A percentile compares a stretch with the other conserved stretches of the same genome.
These are phyloP conservation scores for Sipha flava DNA, from an alignment of 1,140 invertebrate species.

Conservation along the genomic window DNA sequence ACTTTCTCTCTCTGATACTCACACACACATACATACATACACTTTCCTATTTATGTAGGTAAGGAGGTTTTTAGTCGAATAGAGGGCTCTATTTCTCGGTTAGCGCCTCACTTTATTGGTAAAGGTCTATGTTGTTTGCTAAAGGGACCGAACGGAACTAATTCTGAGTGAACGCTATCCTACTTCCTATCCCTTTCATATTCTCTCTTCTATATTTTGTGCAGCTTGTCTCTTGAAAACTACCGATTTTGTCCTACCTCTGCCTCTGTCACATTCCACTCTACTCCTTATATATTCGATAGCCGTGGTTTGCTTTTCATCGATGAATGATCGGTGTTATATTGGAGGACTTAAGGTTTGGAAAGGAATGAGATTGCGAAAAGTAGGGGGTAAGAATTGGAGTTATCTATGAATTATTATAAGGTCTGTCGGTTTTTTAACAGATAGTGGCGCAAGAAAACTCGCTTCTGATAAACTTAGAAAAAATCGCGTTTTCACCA, in stretches of 20 bases:
- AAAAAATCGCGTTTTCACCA: too few relatives aligned
- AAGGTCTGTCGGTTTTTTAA: background rate
- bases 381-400: background rate
- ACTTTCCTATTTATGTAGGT: background rate
- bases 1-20: too few relatives aligned
- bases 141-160: constrained; percentile 9
- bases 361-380: background rate
- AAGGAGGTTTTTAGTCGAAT: background rate
- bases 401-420: background rate
- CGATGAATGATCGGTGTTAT: background rate
- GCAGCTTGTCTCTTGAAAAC: background rate
- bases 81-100: constrained; percentile 15
- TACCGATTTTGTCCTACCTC: background rate
- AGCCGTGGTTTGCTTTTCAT: background rate
- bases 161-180: background rate
- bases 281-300: background rate
- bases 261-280: background rate
- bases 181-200: background rate
- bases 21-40: background rate
- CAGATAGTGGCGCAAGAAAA: too few relatives aligned
- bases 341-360: background rate
- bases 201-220: background rate
- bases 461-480: too few relatives aligned
- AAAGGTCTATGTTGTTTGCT: constrained; percentile 22
- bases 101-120: constrained; percentile 15